Base-by-base conservation (phyloP, 30 jellyfish, hydroid and myxozoan species). In the Phacellophora camtschatica region DNA sequence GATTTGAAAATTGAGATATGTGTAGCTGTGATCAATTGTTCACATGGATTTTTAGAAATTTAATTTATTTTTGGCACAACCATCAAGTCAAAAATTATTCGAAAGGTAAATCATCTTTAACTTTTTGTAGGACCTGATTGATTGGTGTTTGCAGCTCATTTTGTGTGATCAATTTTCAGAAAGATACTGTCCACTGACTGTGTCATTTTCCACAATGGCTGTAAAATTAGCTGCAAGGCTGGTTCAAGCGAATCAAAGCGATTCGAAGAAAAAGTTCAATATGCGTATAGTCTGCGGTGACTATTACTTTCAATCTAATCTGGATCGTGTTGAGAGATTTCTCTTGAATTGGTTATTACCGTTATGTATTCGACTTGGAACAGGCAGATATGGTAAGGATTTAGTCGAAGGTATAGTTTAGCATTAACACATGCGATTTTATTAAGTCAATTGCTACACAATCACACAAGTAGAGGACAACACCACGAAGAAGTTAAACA, bases 321-420 rank as follows among this genome's bases (percentile, higher is more conserved):
- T 61, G 2, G 77, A 58, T 27, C 86, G 88, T 7, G 43, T 68
- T 49, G 92, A 85, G 83, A 76, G 56, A 41, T 93, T 93, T 46
- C 80, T 93, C n/a, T 56, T 86, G 57, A 62, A 68, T 64, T 93
- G 99, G 99, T 41, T 93, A n/a, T 36, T 93, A 7, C 99, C 99
- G 10, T 81, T 93, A n/a, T 80, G 96, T 27, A 63, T 93, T 16
- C 59, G 99, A n/a, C 66, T 93, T 86, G 97, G 96, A 22, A 85
- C 99, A 1, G 91, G 96, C 27, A 74, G 99, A 28, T 74, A 61
- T 43, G 99, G 99, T 93, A 33, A 48, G 97, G 51, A 20, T n/a
- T 55, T 36, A n/a, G n/a, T n/a, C n/a, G n/a, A n/a, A n/a, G n/a
- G n/a, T n/a, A n/a, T n/a, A n/a, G n/a, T n/a, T n/a, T n/a, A n/a